phyloP scores from a whole-genome alignment of 2,113 vertebrate genomes.

The Mastomys coucha region DNA sequence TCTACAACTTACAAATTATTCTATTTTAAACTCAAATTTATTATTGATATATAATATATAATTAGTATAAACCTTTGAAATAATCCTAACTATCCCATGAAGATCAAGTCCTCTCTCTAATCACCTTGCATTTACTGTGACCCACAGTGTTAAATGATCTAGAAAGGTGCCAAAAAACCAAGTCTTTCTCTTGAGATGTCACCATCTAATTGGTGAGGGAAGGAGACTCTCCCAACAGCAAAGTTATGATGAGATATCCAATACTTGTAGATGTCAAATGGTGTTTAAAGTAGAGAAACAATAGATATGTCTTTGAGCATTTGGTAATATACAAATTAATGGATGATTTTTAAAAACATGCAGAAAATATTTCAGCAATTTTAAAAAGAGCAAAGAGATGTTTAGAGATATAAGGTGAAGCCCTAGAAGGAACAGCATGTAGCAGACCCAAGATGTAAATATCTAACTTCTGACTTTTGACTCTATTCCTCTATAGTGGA shows the following conservation, averaged over 20 bases:
- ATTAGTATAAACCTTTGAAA: background rate
- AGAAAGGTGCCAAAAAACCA: background rate
- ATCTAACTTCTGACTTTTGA: background rate
- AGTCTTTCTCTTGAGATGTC: background rate
- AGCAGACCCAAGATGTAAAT: background rate
- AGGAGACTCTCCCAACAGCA: background rate
- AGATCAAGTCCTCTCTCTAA: background rate
- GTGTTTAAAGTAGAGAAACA: background rate
- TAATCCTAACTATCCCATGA: background rate
- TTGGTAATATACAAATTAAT: background rate
- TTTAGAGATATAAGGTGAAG: background rate
- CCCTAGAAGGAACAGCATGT: background rate
- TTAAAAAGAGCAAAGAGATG: background rate
- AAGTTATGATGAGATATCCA: background rate
- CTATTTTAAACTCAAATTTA: conserved; percentile 6
- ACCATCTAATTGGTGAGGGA: background rate
- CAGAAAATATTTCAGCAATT: background rate
- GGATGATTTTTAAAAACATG: background rate
- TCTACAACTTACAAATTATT: background rate
- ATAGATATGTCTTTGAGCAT: background rate
- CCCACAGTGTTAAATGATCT: background rate
- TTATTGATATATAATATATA: background rate
- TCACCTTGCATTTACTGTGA: background rate
- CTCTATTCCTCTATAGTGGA: background rate
- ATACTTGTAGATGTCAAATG: background rate